A percentile compares a stretch with the other conserved stretches of the same genome.
Conservation (phyloP, 2,888 invertebrate genomes). For the Stictocephala bisonia region DNA sequence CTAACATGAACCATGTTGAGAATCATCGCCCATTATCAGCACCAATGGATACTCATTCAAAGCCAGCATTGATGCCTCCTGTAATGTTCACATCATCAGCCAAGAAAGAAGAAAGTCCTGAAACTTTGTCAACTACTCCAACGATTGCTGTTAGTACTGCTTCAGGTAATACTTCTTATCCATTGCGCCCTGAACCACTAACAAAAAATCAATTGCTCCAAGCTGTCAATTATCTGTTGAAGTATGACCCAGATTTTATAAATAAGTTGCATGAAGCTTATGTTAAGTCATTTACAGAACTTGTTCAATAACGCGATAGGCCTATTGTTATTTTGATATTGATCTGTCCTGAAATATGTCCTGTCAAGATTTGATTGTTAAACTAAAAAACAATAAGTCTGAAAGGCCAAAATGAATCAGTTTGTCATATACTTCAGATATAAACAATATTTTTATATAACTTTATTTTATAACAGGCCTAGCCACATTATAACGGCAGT, state of each 20-base stretch:
- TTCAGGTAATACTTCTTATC: constrained; percentile 30
- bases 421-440: too few relatives aligned
- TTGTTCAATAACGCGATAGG: constrained; percentile 68
- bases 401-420: too few relatives aligned
- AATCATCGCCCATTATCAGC: constrained; percentile 54
- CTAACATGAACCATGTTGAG: not conserved
- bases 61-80: constrained; percentile 84
- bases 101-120: constrained; percentile 41
- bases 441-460: too few relatives aligned
- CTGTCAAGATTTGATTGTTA: too few relatives aligned
- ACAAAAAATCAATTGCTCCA: constrained; percentile 90
- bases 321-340: too few relatives aligned
- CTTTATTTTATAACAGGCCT: too few relatives aligned
- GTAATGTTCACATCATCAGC: constrained; percentile 81
- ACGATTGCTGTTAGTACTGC: constrained; percentile 43
- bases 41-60: constrained; percentile 60
- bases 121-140: constrained; percentile 32
- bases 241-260: constrained; percentile 89
- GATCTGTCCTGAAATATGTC: too few relatives aligned
- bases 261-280: constrained; percentile 93
- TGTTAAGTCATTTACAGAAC: constrained; percentile 83
- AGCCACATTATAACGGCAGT: too few relatives aligned
- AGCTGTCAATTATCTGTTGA: constrained; percentile 87
- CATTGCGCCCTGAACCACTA: constrained; percentile 74
- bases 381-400: too few relatives aligned